Evolutionary conservation across 2,888 invertebrate species (phyloP), one percentile per base, ranked within the genome.

Genomic region (Cetonia aurata): DNA sequence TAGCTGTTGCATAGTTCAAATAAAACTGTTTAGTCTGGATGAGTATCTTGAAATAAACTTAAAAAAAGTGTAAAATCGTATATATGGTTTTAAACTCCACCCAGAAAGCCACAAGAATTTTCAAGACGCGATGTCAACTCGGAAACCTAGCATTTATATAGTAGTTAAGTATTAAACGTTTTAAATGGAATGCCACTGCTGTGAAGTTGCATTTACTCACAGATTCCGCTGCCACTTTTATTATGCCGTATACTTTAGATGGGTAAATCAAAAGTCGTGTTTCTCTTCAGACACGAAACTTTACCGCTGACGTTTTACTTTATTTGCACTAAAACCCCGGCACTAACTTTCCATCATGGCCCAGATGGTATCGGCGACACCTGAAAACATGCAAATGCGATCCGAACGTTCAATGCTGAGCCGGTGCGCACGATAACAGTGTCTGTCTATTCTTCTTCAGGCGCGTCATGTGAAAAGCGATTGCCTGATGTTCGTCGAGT

Each of bases 351-450:
- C 46, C 60, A 48, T 60, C 60, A 60, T 60, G 46, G 31, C 31
- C 12, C 13, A 33, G 62, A 62, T 62, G 50, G 12, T 65, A 65
- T 65, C 62, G 41, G 50, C 41, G 25, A 65, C 62, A 65, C 62
- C 62, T 65, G 37, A 65, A 65, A 65, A 65, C 52, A 65, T 65
- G 52, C 62, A 50, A 65, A 65, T 65, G 50, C 50, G 37, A 65
- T 50, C 48, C 17, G 17, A 65, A 65, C 50, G 50, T 48, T 13
- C 12, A 50, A 50, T 52, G 41, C 33, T 62, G 15, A 41, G 62
- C 15, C 37, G 25, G 6, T 17, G 42, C 15, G 62, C 52, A 65
- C 62, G 60, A 46, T 60, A 60, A 60, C 46, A 31, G 46, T 48
- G 31, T 25, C 17, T 25, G 4, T 56, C 55, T 60, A 48, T 48